Evolutionary conservation across 2,888 invertebrate species (phyloP), one percentile per base, ranked within the genome.

Genomic region (Trachelus troglodyta): DNA sequence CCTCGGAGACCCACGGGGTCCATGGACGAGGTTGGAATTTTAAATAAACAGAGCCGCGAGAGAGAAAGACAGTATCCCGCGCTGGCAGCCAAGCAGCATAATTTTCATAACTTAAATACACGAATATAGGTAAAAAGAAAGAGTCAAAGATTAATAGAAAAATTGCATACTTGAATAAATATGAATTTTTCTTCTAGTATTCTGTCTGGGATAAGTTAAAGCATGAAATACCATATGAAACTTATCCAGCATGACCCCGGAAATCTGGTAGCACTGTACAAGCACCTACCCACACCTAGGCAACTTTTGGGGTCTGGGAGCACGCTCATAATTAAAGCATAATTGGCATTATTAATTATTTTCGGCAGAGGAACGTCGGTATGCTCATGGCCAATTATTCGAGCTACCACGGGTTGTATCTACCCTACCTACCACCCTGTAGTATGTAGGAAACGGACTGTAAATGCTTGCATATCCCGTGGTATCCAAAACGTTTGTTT

Each of bases 11-110:
- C 71, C 30, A 34, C 71, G 31, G 31, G 71, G 31, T 71, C 75
- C 75, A 68, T 56, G 78, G 73, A 78, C 78, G 78, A 56, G 40
- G 73, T 69, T 68, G 75, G 78, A 78, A 78, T 78, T 78, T 78
- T 78, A 76, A 78, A 78, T 75, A 75, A 78, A 78, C 78, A 75
- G 75, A 69, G 30, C 34, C 69, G 40, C 30, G 23, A 33, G 35
- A 37, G 31, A 71, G 74, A 68, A 40, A 69, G 15, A 56, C 23
- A 9, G 56, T 9, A 71, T 37, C 71, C 71, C 11, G 31, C 71
- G 68, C 78, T 33, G 34, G 75, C 35, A 35, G 75, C 75, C 71
- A 3, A 71, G 68, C 68, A 71, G 75, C 12, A 69, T 75, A 78
- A 78, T 69, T 78, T 78, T 37, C 73, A 71, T 75, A 78, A 78